These are phyloP conservation scores for Drosophila subpulchrella DNA, from an alignment of 1,140 invertebrate genomes.

Conservation along the genomic window DNA sequence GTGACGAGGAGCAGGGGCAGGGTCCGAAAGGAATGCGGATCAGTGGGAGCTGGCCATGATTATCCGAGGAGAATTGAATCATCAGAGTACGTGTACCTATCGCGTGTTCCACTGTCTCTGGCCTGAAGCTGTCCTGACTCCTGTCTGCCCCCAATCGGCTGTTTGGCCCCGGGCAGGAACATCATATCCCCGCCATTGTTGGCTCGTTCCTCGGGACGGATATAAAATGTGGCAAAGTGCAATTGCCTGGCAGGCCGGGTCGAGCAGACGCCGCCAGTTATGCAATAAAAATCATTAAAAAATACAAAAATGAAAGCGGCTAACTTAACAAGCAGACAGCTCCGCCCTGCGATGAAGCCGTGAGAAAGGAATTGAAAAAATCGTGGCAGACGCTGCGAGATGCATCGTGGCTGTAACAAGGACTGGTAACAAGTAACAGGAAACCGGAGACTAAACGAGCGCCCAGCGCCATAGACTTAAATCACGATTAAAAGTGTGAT, in stretches of 20 bases:
- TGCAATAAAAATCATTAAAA: slow-evolving; percentile 83
- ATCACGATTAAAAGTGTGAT: slow-evolving; percentile 85
- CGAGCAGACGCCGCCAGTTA: slow-evolving; percentile 58
- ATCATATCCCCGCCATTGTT: slow-evolving; percentile 40
- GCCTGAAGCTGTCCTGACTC: slow-evolving; percentile 16
- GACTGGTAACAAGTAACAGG: slow-evolving; percentile 61
- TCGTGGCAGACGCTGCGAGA: slow-evolving; percentile 42
- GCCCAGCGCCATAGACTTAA: slow-evolving; percentile 83
- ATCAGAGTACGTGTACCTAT: neutral
- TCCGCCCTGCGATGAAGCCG: slow-evolving; percentile 56
- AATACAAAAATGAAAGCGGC: slow-evolving; percentile 80
- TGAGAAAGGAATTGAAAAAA: slow-evolving; percentile 67
- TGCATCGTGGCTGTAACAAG: slow-evolving; percentile 40
- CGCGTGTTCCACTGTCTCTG: neutral
- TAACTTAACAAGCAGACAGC: slow-evolving; percentile 69
- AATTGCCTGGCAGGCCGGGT: slow-evolving; percentile 55
- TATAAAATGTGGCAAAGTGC: slow-evolving; percentile 82
- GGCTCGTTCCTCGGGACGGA: slow-evolving; percentile 14
- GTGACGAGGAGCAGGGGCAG: neutral
- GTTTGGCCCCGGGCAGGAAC: slow-evolving; percentile 40
- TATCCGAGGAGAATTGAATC: slow-evolving; percentile 33
- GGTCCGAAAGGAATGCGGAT: neutral
- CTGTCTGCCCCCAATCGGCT: slow-evolving; percentile 11
- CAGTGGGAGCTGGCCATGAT: slow-evolving; percentile 2
- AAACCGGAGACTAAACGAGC: slow-evolving; percentile 73